Evolutionary conservation across 2,113 vertebrate genomes (phyloP).

Genomic region (Xenopus tropicalis): UCB_Xtro_10.0 CM004447.2:93496001-93496500

Average conservation of each 20-base stretch:
- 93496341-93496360: background rate
- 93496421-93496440: background rate
- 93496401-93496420: conserved; percentile 4
- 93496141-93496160: conserved; percentile 41
- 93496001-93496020: no score
- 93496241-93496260: background rate
- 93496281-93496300: background rate
- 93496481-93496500: background rate
- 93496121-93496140: conserved; percentile 31
- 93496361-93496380: conserved; percentile 12
- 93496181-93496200: conserved; percentile 34
- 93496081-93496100: conserved; percentile 19
- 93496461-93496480: background rate
- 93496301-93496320: background rate
- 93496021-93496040: background rate
- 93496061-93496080: background rate
- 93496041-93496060: conserved; percentile 15
- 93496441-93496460: background rate
- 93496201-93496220: conserved; percentile 24
- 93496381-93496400: background rate
- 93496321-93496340: background rate
- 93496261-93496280: conserved; percentile 12
- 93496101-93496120: conserved; percentile 20
- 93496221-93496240: conserved; percentile 22
- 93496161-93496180: conserved; percentile 34